Evolutionary conservation across 2,797 vertebrate genomes (phyloP).

Genomic region (Calcarius lapponicus): DNA sequence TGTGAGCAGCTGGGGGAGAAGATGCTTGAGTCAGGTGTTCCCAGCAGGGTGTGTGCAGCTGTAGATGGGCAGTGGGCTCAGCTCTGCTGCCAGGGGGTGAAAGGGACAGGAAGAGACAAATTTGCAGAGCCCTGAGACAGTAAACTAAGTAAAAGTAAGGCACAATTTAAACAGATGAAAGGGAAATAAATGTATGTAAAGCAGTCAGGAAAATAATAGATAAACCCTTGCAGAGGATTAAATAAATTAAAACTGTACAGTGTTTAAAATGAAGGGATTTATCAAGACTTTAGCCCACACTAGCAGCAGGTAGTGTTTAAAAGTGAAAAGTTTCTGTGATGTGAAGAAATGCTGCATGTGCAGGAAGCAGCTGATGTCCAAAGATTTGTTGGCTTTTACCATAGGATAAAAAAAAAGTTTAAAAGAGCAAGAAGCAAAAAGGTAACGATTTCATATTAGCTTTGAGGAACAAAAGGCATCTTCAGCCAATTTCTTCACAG

Average conservation of each 20-base stretch:
- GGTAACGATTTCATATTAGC: background rate
- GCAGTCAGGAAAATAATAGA: slow-evolving; percentile 41
- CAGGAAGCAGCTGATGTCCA: background rate
- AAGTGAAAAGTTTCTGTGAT: slow-evolving; percentile 29
- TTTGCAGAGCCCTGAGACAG: background rate
- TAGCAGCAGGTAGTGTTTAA: slow-evolving; percentile 29
- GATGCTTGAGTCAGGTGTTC: background rate
- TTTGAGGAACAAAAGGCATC: background rate
- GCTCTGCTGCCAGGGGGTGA: background rate
- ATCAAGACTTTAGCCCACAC: background rate
- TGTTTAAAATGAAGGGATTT: slow-evolving; percentile 57
- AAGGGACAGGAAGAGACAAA: background rate
- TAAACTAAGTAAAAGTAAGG: background rate
- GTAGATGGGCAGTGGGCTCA: background rate
- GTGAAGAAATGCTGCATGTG: background rate
- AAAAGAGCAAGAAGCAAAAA: background rate
- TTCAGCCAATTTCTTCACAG: background rate
- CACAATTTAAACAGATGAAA: slow-evolving; percentile 55
- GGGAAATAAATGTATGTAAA: slow-evolving; percentile 59
- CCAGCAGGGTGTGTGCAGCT: background rate
- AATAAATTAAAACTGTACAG: slow-evolving; percentile 45
- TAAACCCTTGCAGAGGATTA: slow-evolving; percentile 49
- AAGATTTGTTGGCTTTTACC: background rate
- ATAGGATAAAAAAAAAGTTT: background rate
- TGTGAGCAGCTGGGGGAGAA: background rate